These are phyloP conservation scores for Scolopax mira DNA, from an alignment of 2,113 vertebrate species.

Conservation along the genomic window DNA sequence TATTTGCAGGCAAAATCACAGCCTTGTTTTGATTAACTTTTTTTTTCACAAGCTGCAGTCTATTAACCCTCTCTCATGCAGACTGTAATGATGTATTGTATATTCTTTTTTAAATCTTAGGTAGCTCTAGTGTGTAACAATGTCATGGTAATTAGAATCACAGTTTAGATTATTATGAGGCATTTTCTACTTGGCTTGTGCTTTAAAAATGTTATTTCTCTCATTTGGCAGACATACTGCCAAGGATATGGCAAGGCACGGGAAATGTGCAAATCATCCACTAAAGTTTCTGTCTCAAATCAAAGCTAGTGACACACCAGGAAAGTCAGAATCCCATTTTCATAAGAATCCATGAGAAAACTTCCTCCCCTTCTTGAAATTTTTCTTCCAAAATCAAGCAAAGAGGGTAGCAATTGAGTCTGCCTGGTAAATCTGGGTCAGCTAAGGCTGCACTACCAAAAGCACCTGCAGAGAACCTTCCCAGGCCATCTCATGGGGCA, in stretches of 20 bases:
- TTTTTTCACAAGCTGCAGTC: conserved; percentile 15
- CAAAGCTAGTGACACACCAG: not conserved
- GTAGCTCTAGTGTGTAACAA: conserved; percentile 8
- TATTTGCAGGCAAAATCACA: conserved; percentile 24
- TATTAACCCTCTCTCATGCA: conserved; percentile 22
- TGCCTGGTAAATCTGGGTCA: not conserved
- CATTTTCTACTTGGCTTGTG: not conserved
- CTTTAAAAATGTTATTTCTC: conserved; percentile 1
- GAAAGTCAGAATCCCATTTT: not conserved
- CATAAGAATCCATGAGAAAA: not conserved
- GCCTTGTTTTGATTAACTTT: conserved; percentile 30
- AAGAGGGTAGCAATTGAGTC: not conserved
- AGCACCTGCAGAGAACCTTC: not conserved
- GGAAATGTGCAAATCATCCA: not conserved
- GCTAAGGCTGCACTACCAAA: not conserved
- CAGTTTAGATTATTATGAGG: not conserved
- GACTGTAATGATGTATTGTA: conserved; percentile 14
- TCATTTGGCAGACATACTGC: not conserved
- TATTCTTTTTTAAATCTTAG: conserved; percentile 19
- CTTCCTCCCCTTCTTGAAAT: not conserved
- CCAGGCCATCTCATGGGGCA: not conserved
- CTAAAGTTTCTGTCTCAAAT: not conserved
- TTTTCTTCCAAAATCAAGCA: not conserved
- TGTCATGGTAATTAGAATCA: conserved; percentile 28
- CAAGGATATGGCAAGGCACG: not conserved